Conservation (phyloP, 2,797 vertebrate genomes). For the Sebastes baramenuke region DNA sequence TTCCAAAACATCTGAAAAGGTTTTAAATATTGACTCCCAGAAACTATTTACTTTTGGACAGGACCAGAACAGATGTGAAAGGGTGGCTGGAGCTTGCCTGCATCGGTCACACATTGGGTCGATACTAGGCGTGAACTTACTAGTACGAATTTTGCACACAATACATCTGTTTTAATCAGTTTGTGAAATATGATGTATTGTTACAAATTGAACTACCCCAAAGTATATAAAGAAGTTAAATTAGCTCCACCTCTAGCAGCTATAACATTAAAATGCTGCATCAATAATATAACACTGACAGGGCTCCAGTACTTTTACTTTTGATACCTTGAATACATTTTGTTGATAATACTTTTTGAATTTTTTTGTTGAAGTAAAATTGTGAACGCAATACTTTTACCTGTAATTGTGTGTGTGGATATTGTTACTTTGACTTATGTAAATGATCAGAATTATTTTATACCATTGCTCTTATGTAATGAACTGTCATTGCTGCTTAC, state of each 20-base stretch:
- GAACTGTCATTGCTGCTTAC: neutral
- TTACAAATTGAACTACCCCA: neutral
- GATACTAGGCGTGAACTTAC: too few relatives aligned
- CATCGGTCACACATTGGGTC: too few relatives aligned
- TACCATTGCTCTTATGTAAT: neutral
- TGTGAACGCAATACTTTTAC: neutral
- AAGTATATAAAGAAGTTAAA: neutral
- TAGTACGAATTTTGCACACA: neutral
- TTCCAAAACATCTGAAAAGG: too few relatives aligned
- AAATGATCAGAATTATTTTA: neutral
- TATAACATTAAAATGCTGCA: neutral
- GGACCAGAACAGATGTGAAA: too few relatives aligned
- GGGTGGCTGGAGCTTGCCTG: too few relatives aligned
- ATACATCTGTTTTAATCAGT: neutral
- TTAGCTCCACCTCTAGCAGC: neutral
- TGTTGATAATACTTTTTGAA: neutral
- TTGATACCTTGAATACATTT: neutral
- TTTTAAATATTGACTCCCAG: too few relatives aligned
- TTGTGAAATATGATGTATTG: neutral
- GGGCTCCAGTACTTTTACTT: neutral
- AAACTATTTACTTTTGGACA: too few relatives aligned
- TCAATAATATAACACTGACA: neutral
- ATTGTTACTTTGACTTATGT: neutral
- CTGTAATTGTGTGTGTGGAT: neutral
- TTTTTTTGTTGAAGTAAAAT: neutral